Evolutionary conservation across 2,888 invertebrate species (phyloP).

Genomic region (Pachliopta kotzebuea): DNA sequence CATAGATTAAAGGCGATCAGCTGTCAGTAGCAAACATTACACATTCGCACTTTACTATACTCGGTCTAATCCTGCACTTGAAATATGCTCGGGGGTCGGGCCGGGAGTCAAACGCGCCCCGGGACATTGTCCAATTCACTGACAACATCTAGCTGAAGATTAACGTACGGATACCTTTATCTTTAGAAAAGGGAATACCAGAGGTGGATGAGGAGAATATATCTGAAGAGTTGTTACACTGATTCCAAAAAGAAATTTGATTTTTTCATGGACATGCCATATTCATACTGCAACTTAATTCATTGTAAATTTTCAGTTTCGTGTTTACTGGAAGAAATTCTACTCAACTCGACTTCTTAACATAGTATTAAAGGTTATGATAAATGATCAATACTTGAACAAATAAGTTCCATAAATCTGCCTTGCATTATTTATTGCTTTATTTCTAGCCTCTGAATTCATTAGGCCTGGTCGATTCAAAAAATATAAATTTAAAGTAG

Average conservation of each 20-base stretch:
- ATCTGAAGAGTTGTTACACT: slow-evolving; percentile 35
- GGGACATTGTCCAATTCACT: slow-evolving; percentile 58
- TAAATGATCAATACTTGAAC: no score
- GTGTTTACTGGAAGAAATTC: no score
- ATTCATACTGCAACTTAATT: neutral
- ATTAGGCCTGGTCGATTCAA: no score
- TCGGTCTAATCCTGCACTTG: slow-evolving; percentile 75
- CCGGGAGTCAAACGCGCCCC: slow-evolving; percentile 43
- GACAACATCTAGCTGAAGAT: slow-evolving; percentile 58
- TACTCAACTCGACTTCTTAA: no score
- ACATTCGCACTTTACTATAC: slow-evolving; percentile 69
- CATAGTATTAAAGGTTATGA: no score
- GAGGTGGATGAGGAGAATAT: slow-evolving; percentile 32
- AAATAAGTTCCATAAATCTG: no score
- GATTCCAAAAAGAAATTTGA: neutral
- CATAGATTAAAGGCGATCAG: slow-evolving; percentile 68
- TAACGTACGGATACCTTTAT: slow-evolving; percentile 42
- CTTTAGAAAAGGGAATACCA: slow-evolving; percentile 33
- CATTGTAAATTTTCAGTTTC: no score
- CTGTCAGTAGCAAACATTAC: slow-evolving; percentile 69
- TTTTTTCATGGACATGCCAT: neutral
- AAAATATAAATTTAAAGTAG: no score
- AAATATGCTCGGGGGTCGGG: slow-evolving; percentile 63
- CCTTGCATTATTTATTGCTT: no score
- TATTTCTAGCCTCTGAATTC: no score